Evolutionary conservation across 2,113 vertebrate genomes (phyloP), one percentile per base, ranked within the genome.

Genomic region (Podilymbus podiceps): DNA sequence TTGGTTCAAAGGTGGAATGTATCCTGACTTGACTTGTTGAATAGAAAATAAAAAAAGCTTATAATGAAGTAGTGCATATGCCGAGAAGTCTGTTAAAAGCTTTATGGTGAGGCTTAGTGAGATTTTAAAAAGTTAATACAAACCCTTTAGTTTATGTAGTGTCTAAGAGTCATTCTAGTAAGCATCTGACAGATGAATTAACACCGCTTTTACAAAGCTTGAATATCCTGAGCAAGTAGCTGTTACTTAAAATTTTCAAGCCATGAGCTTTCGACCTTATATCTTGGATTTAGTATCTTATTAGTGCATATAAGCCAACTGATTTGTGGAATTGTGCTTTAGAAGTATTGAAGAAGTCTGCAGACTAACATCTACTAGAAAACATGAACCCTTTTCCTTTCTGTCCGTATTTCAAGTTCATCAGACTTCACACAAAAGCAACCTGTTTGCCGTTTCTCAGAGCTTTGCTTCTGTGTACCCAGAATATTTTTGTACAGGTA

Each of bases 401-500:
- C 31, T 23, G 4, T 12, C 31, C 4, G 1, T 20, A 4, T 60
- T 18, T 40, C 6, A 13, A 6, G 38, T 56, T 79, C 19, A 1
- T 52, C n/a, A 71, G 56, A n/a, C 49, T 30, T 7, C 3, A 2
- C 53, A 5, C 23, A 21, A 1, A 27, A 6, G 1, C 12, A 4
- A 0, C 60, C 15, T 12, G 9, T 2, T 18, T 11, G 62, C 52
- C 2, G 0, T 24, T 55, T 19, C 52, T 46, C 74, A 67, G 31
- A 15, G 0, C 52, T 6, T 6, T 2, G 3, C 63, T 56, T 13
- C 47, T 44, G 6, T 5, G 15, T 6, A 5, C 1, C 33, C 49
- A 23, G 15, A 3, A 0, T 19, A 4, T 44, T 87, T 30, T 28
- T 50, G 30, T 21, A 6, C 49, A 2, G 8, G 0, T 8, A 5